Evolutionary conservation across 2,888 invertebrate genomes (phyloP).

Genomic region (Troglohyphantes excavatus): DNA sequence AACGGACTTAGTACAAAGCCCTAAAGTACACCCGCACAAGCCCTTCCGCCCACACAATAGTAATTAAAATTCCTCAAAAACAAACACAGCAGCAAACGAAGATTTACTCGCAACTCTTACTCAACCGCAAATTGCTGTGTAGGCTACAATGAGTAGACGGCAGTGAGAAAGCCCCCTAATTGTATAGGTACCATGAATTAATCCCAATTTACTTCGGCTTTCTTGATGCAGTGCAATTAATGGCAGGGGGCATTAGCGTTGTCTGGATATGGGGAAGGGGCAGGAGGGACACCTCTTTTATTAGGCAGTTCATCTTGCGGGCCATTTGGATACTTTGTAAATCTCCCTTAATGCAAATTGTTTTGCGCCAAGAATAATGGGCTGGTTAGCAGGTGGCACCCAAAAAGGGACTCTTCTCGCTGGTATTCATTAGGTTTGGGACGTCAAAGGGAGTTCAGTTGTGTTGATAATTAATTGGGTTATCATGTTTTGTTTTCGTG

Average conservation of each 20-base stretch:
- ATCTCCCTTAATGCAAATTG: constrained; percentile 74
- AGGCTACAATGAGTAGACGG: background rate
- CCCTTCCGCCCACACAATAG: background rate
- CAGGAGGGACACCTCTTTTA: constrained; percentile 36
- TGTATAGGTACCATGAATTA: constrained; percentile 46
- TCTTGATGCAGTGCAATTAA: constrained; percentile 62
- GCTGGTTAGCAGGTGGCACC: constrained; percentile 37
- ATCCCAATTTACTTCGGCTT: constrained; percentile 62
- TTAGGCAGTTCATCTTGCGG: constrained; percentile 64
- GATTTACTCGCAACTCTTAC: constrained; percentile 31
- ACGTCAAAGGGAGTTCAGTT: too few species aligned
- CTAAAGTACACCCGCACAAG: background rate
- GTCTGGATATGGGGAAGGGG: too few species aligned
- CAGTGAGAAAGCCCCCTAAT: background rate
- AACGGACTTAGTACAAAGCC: background rate
- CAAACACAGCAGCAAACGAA: constrained; percentile 24
- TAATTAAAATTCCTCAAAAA: constrained; percentile 33
- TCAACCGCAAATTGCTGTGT: constrained; percentile 39
- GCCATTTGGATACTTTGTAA: constrained; percentile 60
- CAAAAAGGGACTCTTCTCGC: background rate
- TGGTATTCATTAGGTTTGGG: too few species aligned
- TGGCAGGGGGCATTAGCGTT: constrained; percentile 38
- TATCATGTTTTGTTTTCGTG: too few species aligned
- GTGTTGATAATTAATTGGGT: too few species aligned
- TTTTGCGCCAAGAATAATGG: constrained; percentile 49